phyloP scores from a whole-genome alignment of 1,140 invertebrate species.

The Pseudomyrmex concolor region DNA sequence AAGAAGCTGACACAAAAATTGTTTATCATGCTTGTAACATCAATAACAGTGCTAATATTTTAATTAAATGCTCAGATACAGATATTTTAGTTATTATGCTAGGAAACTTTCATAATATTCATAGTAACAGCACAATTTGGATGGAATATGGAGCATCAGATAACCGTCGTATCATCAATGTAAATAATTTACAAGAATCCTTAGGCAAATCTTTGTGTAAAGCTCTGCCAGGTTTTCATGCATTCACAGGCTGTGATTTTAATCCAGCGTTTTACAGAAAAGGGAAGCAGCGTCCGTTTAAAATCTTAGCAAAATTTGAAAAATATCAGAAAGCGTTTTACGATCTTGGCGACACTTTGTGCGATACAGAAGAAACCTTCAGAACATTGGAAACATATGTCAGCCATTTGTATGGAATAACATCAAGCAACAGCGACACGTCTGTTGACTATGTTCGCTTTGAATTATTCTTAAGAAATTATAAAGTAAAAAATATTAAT shows the following conservation, averaged over 20 bases:
- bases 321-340: background rate
- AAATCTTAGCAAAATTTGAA: background rate
- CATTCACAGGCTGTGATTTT: slow-evolving; percentile 59
- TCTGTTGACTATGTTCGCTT: too few species aligned
- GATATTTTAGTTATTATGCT: slow-evolving; percentile 43
- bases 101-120: slow-evolving; percentile 16
- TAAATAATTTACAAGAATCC: background rate
- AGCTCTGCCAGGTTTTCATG: slow-evolving; percentile 66
- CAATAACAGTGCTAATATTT: background rate
- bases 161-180: slow-evolving; percentile 55
- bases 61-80: slow-evolving; percentile 30
- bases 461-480: too few species aligned
- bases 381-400: too few species aligned
- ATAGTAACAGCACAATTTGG: slow-evolving; percentile 30
- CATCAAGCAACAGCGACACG: too few species aligned
- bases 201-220: slow-evolving; percentile 54
- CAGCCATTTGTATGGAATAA: too few species aligned
- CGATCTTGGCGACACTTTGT: too few species aligned
- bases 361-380: too few species aligned
- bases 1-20: slow-evolving; percentile 40
- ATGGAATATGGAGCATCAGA: slow-evolving; percentile 31
- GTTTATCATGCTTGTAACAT: slow-evolving; percentile 29
- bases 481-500: too few species aligned
- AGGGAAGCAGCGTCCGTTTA: background rate
- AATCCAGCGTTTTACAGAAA: slow-evolving; percentile 25